Evolutionary conservation across 1,140 invertebrate genomes (phyloP).

Genomic region (Hyles vespertilio): DNA sequence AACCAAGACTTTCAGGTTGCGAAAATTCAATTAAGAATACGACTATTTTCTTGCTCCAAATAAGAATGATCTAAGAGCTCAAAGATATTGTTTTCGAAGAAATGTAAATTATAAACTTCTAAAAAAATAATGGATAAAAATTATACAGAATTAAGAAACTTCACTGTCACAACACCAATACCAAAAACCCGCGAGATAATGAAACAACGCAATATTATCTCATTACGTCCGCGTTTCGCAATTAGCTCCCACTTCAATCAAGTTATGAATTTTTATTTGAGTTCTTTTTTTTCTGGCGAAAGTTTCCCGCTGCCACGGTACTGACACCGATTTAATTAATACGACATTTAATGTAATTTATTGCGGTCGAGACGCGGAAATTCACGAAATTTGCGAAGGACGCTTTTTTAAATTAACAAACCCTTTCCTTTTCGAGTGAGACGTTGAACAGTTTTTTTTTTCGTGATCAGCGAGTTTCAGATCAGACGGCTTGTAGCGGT

Average conservation of each 20-base stretch:
- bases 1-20: no score
- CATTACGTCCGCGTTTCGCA: conserved; percentile 10
- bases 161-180: neutral
- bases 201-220: conserved; percentile 7
- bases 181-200: neutral
- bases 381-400: conserved; percentile 14
- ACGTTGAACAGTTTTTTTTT: no score
- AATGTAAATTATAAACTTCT: no score
- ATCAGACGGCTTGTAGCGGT: no score
- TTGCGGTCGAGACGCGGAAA: conserved; percentile 24
- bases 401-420: conserved; percentile 26
- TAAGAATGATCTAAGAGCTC: no score
- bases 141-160: no score
- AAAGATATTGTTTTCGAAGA: no score
- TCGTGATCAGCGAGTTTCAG: no score
- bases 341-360: conserved; percentile 60
- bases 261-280: conserved; percentile 44
- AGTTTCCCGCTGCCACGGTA: conserved; percentile 19
- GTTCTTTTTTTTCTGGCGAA: conserved; percentile 11
- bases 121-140: no score
- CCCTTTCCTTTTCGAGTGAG: conserved; percentile 12
- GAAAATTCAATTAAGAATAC: no score
- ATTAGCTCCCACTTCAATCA: conserved; percentile 17
- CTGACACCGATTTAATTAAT: conserved; percentile 56
- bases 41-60: no score